Evolutionary conservation across 1,140 invertebrate species (phyloP).

Genomic region (Zaprionus camerounensis): DNA sequence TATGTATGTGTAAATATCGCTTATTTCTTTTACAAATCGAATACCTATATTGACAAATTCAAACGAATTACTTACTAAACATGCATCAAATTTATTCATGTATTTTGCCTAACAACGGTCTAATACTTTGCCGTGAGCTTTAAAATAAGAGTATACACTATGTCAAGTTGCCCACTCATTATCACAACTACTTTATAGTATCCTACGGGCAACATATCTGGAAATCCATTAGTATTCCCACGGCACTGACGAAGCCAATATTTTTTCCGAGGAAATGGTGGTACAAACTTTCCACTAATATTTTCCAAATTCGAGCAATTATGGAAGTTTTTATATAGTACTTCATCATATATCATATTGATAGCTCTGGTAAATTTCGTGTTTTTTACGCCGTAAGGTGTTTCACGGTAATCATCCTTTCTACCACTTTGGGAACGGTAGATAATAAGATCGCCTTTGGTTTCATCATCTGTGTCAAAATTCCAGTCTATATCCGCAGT

Average conservation of each 20-base stretch:
- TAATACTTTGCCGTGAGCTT: neutral
- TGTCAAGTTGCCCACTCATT: neutral
- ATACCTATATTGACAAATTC: neutral
- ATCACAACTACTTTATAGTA: too few species aligned
- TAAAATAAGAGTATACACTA: accelerated
- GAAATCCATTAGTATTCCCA: neutral
- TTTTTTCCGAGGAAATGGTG: neutral
- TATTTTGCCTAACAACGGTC: neutral
- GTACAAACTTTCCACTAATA: neutral
- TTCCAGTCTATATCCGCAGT: too few species aligned
- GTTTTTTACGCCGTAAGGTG: too few species aligned
- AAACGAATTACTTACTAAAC: neutral
- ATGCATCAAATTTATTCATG: neutral
- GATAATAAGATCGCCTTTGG: too few species aligned
- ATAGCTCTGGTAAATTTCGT: too few species aligned
- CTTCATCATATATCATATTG: too few species aligned
- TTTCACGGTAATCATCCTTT: too few species aligned
- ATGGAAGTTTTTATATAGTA: neutral
- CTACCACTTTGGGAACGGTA: too few species aligned
- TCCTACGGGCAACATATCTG: neutral
- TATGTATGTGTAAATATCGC: neutral
- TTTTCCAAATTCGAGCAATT: neutral
- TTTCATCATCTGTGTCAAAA: too few species aligned
- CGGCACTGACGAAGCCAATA: neutral
- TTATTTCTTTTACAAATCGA: too few species aligned